Percentiles rank a stretch among this genome's conserved stretches.
Conservation (phyloP, 1,140 invertebrate genomes). For the Caenorhabditis inopinata region DNA sequence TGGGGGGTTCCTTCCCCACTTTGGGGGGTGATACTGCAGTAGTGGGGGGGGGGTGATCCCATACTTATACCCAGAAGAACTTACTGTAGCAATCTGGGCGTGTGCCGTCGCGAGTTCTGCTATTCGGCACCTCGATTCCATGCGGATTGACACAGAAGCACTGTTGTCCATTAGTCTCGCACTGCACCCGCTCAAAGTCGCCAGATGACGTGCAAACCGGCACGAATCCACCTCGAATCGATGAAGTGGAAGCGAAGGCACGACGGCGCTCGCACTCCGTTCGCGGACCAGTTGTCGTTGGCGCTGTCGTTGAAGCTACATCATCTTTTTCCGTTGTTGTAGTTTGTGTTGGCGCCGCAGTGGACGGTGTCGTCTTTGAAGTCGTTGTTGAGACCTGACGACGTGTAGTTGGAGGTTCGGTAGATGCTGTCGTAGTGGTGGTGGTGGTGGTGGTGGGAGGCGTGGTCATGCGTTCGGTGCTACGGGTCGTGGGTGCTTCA, state of each 20-base stretch:
- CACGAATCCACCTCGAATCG: constrained; percentile 57
- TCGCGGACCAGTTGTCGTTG: constrained; percentile 25
- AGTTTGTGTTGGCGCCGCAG: constrained; percentile 31
- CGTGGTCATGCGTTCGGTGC: not conserved
- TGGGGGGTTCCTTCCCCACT: too few relatives aligned
- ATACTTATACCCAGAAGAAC: constrained; percentile 12
- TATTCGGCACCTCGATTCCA: constrained; percentile 64
- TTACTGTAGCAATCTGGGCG: constrained; percentile 63
- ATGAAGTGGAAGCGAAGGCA: constrained; percentile 44
- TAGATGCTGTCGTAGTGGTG: not conserved
- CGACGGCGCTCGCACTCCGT: constrained; percentile 61
- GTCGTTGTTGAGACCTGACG: not conserved
- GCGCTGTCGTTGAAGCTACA: too few relatives aligned
- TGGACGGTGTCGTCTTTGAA: constrained; percentile 12
- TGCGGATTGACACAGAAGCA: constrained; percentile 63
- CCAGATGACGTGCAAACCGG: constrained; percentile 57
- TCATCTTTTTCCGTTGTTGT: constrained; percentile 30
- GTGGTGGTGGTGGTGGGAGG: not conserved
- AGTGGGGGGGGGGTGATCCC: too few relatives aligned
- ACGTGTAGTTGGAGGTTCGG: constrained; percentile 17
- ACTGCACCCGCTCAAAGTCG: constrained; percentile 48
- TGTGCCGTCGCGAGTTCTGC: constrained; percentile 51
- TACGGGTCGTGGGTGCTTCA: not conserved
- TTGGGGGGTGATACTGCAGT: too few relatives aligned
- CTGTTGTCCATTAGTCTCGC: constrained; percentile 56